phyloP scores from a whole-genome alignment of 2,888 invertebrate genomes.

The Chaetoderma sp. region DNA sequence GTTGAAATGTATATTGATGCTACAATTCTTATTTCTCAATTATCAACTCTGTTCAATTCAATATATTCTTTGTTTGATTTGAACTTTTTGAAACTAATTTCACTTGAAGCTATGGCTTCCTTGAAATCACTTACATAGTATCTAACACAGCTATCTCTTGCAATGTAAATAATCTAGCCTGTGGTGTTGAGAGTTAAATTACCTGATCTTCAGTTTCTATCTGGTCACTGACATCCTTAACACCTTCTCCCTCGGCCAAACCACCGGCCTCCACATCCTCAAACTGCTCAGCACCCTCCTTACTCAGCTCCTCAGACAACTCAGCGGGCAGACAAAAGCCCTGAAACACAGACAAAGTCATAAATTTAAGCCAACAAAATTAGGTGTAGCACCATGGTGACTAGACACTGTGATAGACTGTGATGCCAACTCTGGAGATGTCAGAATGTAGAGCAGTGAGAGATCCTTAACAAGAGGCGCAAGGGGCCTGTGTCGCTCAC shows the following conservation, averaged over 20 bases:
- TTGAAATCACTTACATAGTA: too few relatives aligned
- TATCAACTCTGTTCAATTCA: too few relatives aligned
- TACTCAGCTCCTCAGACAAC: slow-evolving; percentile 74
- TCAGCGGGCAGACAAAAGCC: slow-evolving; percentile 96
- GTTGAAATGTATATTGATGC: too few relatives aligned
- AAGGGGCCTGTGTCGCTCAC: too few relatives aligned
- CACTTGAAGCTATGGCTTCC: too few relatives aligned
- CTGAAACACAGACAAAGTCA: slow-evolving; percentile 62
- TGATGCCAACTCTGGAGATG: too few relatives aligned
- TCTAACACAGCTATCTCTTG: not conserved
- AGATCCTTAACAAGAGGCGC: too few relatives aligned
- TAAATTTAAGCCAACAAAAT: not conserved
- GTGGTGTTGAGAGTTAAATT: not conserved
- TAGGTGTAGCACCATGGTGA: not conserved
- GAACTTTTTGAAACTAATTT: too few relatives aligned
- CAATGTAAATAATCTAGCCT: slow-evolving; percentile 12
- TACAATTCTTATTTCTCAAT: too few relatives aligned
- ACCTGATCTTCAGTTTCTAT: slow-evolving; percentile 88
- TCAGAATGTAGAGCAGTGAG: too few relatives aligned
- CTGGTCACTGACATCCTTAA: slow-evolving; percentile 93
- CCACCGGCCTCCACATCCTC: slow-evolving; percentile 80
- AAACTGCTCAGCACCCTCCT: slow-evolving; percentile 70
- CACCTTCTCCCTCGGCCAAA: slow-evolving; percentile 91
- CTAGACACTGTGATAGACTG: too few relatives aligned
- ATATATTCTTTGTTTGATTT: too few relatives aligned